Evolutionary conservation across 1,140 invertebrate genomes (phyloP).

Genomic region (Drosophila guanche): DNA sequence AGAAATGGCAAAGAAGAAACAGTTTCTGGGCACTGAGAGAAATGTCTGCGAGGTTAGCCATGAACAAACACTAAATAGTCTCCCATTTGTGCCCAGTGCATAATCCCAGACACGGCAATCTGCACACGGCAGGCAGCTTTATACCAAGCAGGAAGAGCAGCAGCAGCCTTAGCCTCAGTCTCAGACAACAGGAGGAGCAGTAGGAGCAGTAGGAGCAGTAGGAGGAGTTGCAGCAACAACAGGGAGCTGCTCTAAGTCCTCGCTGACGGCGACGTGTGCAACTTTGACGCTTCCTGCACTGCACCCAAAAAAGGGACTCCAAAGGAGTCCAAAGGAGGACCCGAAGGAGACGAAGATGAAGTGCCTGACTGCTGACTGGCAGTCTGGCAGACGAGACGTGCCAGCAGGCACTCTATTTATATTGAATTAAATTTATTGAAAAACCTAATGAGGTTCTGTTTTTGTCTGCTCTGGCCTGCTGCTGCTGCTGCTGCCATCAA

Average conservation of each 20-base stretch:
- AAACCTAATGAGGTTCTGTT: constrained; percentile 67
- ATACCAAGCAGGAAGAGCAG: constrained; percentile 11
- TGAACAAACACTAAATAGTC: too few relatives aligned
- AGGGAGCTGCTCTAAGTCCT: constrained; percentile 52
- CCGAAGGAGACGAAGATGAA: constrained; percentile 68
- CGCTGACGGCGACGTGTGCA: constrained; percentile 65
- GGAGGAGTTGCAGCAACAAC: constrained; percentile 6
- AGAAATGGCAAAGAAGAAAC: neutral
- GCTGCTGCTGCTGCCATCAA: constrained; percentile 33
- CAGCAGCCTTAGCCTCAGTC: neutral
- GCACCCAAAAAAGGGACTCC: neutral
- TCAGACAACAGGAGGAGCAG: too few relatives aligned
- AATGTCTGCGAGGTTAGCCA: neutral
- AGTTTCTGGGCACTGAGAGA: neutral
- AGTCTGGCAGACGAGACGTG: constrained; percentile 8
- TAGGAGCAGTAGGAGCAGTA: constrained; percentile 10
- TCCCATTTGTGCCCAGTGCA: neutral
- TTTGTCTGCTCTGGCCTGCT: neutral
- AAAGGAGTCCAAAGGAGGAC: constrained; percentile 44
- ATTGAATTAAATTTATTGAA: constrained; percentile 81
- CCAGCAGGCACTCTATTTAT: constrained; percentile 59
- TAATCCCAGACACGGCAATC: neutral
- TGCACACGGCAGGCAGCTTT: neutral
- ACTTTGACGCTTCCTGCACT: constrained; percentile 47
- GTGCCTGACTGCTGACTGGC: constrained; percentile 57